Evolutionary conservation across 1,140 invertebrate genomes (phyloP).

Genomic region (Meloidogyne floridensis): DNA sequence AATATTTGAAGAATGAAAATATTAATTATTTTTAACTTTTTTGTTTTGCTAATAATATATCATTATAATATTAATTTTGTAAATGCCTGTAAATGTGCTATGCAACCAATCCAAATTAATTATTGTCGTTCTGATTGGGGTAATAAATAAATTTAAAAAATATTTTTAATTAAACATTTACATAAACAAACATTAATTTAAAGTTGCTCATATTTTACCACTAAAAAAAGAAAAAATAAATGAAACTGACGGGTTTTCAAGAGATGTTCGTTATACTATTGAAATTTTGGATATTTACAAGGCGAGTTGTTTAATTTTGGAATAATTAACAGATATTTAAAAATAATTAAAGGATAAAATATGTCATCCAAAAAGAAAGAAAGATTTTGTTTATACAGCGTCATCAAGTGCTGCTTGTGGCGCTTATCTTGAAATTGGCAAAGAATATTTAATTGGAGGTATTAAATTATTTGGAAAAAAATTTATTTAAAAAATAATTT

Average conservation of each 20-base stretch:
- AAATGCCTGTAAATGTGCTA: not conserved
- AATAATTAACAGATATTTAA: not conserved
- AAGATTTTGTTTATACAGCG: not conserved
- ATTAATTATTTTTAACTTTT: no score
- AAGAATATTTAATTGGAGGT: not conserved
- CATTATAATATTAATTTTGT: not conserved
- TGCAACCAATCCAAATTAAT: not conserved
- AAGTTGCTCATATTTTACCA: not conserved
- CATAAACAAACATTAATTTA: not conserved
- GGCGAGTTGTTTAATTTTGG: not conserved
- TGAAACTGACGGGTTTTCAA: not conserved
- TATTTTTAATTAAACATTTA: not conserved
- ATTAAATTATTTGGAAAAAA: not conserved
- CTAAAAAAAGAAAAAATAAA: not conserved
- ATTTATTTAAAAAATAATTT: not conserved
- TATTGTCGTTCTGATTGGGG: slow-evolving; percentile 3
- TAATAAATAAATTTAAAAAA: not conserved
- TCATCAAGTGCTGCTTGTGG: not conserved
- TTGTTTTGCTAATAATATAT: no score
- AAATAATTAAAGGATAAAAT: slow-evolving; percentile 5
- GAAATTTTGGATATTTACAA: not conserved
- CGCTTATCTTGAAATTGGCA: not conserved
- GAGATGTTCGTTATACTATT: not conserved
- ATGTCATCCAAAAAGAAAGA: not conserved
- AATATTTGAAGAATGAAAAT: no score